Conservation (phyloP, 2,113 vertebrate genomes). For the Callipepla californica region DNA sequence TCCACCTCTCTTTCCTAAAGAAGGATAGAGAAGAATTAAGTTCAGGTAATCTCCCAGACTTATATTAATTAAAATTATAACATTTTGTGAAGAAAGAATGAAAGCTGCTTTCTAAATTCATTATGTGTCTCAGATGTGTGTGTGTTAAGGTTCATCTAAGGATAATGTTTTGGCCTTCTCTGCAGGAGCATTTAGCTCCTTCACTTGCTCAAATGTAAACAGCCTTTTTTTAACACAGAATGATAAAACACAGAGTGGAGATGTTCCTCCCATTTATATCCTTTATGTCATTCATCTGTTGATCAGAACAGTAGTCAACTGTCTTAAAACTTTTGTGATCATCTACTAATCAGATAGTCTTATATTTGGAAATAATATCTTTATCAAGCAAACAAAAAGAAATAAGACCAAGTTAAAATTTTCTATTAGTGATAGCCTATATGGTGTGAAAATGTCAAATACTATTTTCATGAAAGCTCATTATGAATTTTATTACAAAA, state of each 20-base stretch:
- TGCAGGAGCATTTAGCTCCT: constrained; percentile 28
- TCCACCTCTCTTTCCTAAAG: not conserved
- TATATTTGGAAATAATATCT: not conserved
- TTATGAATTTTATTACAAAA: not conserved
- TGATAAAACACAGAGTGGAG: not conserved
- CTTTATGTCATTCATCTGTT: constrained; percentile 22
- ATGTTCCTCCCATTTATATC: not conserved
- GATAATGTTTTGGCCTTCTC: constrained; percentile 33
- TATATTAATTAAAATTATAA: constrained; percentile 31
- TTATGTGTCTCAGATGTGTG: constrained; percentile 14
- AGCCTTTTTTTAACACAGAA: not conserved
- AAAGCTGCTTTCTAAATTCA: constrained; percentile 41
- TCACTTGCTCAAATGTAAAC: not conserved
- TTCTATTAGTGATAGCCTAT: not conserved
- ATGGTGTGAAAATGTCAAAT: not conserved
- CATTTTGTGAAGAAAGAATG: not conserved
- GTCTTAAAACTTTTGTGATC: not conserved
- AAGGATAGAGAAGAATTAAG: not conserved
- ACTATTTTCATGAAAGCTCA: not conserved
- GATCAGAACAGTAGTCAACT: constrained; percentile 16
- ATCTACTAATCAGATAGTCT: not conserved
- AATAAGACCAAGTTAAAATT: not conserved
- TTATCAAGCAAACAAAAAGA: constrained; percentile 8
- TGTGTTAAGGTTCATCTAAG: constrained; percentile 30
- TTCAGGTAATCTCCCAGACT: not conserved